Base-by-base conservation (phyloP, 2,888 invertebrate genomes). In the Calliopum simillimum region DNA sequence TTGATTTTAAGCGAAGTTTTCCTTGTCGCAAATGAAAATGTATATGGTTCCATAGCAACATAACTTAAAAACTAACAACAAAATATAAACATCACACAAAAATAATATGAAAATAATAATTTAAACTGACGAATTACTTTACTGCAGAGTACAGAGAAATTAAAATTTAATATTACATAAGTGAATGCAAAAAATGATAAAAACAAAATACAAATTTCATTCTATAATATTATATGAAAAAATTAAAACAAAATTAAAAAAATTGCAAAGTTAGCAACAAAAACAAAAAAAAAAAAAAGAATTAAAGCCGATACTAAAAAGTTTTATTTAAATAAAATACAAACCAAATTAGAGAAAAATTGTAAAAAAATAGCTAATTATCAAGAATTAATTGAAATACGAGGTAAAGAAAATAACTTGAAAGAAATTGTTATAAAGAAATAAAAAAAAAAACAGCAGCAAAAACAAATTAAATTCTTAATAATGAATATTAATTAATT, bases 41-140 rank as follows among this genome's bases (percentile, higher is more conserved):
- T 8, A 33, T 4, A 33, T 33, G 33, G 33, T 33, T 3, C 33
- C 33, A 33, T 33, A 8, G 4, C 4, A 33, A 33, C 5, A 25
- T 11, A 46, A 62, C 46, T 47, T 12, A 63, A 47, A 49, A 21
- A 63, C 16, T 14, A 23, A 62, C 14, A 23, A 33, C 6, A 63
- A 63, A 41, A 51, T 33, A 49, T 8, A n/a, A 61, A 61, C 43
- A 61, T 61, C 21, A 53, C 5, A 19, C 19, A n/a, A 8, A 33
- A 49, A 63, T 21, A 63, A 21, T 63, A 33, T 46, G 2, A 23
- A 56, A 53, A 53, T 11, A 25, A 44, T 46, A 41, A 64, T 53
- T 14, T 53, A 71, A 72, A 76, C 70, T 72, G 75, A 76, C 75
- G 75, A 76, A 74, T 76, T 76, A 76, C 75, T 76, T 76, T 76